These are phyloP conservation scores for Branchellion lobata DNA, from an alignment of 2,888 invertebrate genomes.

Conservation along the genomic window DNA sequence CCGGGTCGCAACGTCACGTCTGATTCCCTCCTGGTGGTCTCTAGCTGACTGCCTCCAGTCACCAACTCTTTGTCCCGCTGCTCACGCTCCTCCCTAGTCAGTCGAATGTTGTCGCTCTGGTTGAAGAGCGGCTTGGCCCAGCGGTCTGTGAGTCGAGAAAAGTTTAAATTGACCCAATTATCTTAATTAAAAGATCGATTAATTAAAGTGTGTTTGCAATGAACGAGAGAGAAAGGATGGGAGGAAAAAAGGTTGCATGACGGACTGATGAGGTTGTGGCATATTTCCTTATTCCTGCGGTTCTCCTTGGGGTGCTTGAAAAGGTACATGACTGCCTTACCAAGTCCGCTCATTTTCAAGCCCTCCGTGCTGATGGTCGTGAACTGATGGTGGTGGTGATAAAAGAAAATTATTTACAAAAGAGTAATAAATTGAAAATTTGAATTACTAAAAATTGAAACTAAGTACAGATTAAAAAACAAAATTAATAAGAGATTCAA, in stretches of 20 bases:
- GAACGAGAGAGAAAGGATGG: neutral
- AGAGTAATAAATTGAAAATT: neutral
- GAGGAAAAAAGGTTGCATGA: too few species aligned
- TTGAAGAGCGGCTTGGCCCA: conserved; percentile 98
- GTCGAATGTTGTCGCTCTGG: conserved; percentile 84
- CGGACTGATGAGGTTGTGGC: conserved; percentile 82
- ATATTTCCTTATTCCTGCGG: conserved; percentile 83
- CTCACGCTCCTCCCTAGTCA: conserved; percentile 88
- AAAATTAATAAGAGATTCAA: neutral
- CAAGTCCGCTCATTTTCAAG: conserved; percentile 91
- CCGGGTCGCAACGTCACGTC: conserved; percentile 79
- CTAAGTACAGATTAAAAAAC: neutral
- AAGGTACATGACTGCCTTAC: conserved; percentile 98
- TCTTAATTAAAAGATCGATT: neutral
- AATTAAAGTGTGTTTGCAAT: too few species aligned
- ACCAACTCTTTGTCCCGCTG: conserved; percentile 83
- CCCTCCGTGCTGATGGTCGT: conserved; percentile 83
- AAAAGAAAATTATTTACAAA: neutral
- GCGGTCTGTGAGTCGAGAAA: conserved; percentile 66
- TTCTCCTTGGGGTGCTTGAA: conserved; percentile 98
- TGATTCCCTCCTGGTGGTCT: neutral
- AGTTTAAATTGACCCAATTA: too few species aligned
- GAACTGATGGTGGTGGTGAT: too few species aligned
- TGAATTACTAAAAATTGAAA: neutral
- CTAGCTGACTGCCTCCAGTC: conserved; percentile 53